phyloP scores from a whole-genome alignment of 2,888 invertebrate genomes.

The Piscicola geometra region DNA sequence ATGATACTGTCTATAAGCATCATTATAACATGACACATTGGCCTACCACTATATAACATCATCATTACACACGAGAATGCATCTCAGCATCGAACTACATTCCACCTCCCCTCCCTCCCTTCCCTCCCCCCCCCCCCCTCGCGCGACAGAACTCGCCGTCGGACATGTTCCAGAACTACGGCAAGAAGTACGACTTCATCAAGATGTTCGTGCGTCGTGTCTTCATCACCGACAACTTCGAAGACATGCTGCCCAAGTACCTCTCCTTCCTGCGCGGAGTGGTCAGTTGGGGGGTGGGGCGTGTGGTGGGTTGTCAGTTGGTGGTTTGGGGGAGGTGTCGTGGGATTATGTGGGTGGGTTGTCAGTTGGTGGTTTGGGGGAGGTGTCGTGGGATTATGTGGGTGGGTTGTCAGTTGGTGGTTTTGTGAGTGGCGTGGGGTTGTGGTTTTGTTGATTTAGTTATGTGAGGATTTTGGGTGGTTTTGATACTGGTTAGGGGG shows the following conservation, averaged over 20 bases:
- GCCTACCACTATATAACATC: too few relatives aligned
- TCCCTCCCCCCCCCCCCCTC: conserved; percentile 75
- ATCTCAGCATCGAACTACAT: conserved; percentile 97
- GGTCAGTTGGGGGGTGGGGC: conserved; percentile 55
- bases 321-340: not conserved
- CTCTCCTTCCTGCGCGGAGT: conserved; percentile 90
- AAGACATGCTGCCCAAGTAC: conserved; percentile 98
- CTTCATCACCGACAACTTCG: conserved; percentile 98
- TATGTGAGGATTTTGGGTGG: too few relatives aligned
- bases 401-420: too few relatives aligned
- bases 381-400: too few relatives aligned
- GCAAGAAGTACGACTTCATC: conserved; percentile 86
- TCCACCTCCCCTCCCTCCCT: conserved; percentile 95
- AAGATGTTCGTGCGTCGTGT: conserved; percentile 95
- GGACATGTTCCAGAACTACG: conserved; percentile 91
- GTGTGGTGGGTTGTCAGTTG: not conserved
- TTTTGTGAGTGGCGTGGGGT: too few relatives aligned
- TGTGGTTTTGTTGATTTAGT: too few relatives aligned
- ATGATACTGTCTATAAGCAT: too few relatives aligned
- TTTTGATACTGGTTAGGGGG: too few relatives aligned
- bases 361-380: too few relatives aligned
- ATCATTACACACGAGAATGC: too few relatives aligned
- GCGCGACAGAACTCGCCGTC: conserved; percentile 66
- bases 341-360: not conserved
- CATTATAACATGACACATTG: too few relatives aligned